Conservation (phyloP, 2,113 vertebrate species). For the Solenodon paradoxus region DNA sequence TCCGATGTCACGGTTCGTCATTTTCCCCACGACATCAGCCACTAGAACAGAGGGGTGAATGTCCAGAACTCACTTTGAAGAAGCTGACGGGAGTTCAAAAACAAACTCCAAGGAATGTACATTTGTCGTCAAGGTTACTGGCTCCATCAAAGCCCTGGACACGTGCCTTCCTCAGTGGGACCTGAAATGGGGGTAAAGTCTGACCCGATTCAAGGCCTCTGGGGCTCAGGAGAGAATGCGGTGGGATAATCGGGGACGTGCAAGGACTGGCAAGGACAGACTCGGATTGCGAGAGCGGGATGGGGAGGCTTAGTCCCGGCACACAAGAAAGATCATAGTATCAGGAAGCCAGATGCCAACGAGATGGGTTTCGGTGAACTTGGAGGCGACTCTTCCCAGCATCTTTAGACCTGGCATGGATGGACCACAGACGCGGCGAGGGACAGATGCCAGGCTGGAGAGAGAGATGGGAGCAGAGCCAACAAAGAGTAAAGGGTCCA, state of each 20-base stretch:
- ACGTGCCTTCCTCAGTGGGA: rapidly evolving
- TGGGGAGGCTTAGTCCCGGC: neutral
- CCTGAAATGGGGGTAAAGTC: too few species aligned
- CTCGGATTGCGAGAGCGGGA: neutral
- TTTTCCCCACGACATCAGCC: neutral
- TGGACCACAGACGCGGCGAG: neutral
- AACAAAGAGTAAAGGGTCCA: neutral
- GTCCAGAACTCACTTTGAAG: neutral
- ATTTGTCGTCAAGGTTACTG: too few species aligned
- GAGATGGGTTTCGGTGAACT: neutral
- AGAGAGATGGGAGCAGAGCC: neutral
- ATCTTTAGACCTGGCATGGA: neutral
- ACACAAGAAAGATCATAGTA: neutral
- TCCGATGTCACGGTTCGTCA: neutral
- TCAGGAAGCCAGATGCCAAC: neutral
- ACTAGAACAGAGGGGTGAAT: neutral
- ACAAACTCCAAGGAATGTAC: neutral
- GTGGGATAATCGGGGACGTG: neutral
- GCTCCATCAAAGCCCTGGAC: too few species aligned
- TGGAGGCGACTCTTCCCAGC: neutral
- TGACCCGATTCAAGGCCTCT: neutral
- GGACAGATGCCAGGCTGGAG: neutral
- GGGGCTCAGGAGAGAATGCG: neutral
- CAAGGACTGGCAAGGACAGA: neutral
- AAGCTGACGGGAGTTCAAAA: neutral